These are phyloP conservation scores for Mormyrus iriodes DNA, from an alignment of 2,113 vertebrate species.

Conservation along the genomic window DNA sequence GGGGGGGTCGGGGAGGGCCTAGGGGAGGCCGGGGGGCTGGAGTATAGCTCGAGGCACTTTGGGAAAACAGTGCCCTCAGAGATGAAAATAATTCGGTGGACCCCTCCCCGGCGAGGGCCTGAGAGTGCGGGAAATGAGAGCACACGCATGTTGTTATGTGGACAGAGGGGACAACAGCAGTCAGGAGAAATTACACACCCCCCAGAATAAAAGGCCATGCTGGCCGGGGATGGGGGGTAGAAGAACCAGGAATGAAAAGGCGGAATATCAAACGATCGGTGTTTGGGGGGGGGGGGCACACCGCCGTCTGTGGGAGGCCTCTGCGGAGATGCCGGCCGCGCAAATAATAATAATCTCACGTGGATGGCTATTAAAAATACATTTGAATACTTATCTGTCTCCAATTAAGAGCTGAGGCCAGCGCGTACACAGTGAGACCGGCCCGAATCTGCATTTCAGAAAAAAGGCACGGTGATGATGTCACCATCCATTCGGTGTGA, in stretches of 20 bases:
- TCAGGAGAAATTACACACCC: slow-evolving; percentile 33
- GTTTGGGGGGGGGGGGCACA: background rate
- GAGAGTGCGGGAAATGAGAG: slow-evolving; percentile 51
- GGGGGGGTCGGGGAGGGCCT: slow-evolving; percentile 92
- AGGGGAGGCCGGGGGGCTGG: slow-evolving; percentile 94
- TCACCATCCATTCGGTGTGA: background rate
- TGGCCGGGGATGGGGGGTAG: slow-evolving; percentile 37
- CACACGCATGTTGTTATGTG: slow-evolving; percentile 41
- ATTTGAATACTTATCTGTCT: slow-evolving; percentile 56
- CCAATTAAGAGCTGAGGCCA: slow-evolving; percentile 40
- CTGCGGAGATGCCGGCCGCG: background rate
- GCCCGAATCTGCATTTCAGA: slow-evolving; percentile 17
- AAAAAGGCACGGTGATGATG: background rate
- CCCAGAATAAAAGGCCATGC: slow-evolving; percentile 26
- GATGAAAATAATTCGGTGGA: slow-evolving; percentile 60
- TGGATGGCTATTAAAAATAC: slow-evolving; percentile 65
- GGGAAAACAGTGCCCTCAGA: slow-evolving; percentile 91
- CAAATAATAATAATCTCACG: slow-evolving; percentile 41
- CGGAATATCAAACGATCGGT: background rate
- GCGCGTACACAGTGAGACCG: background rate
- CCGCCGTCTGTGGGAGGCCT: background rate
- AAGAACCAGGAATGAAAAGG: slow-evolving; percentile 17
- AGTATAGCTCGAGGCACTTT: slow-evolving; percentile 91
- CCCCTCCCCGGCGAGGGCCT: slow-evolving; percentile 40
- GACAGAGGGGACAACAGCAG: slow-evolving; percentile 22